A percentile compares a stretch with the other conserved stretches of the same genome.
Conservation (phyloP, 1,140 invertebrate genomes). For the Anastrepha obliqua region DNA sequence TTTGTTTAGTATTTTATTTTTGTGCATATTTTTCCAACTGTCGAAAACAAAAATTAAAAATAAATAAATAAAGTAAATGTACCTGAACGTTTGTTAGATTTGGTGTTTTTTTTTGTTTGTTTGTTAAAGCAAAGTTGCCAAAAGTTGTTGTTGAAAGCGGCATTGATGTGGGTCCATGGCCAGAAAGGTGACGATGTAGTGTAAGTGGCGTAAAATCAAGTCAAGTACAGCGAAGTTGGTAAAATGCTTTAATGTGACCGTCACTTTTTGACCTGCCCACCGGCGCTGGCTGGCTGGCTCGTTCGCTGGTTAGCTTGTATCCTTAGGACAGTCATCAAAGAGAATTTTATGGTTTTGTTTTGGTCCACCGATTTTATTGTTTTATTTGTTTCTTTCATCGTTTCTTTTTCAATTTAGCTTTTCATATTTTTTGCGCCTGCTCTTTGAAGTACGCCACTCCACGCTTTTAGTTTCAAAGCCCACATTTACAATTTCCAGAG, state of each 20-base stretch:
- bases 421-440: neutral
- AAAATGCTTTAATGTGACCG: neutral
- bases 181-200: neutral
- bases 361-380: neutral
- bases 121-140: constrained; percentile 7
- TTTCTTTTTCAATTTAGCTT: neutral
- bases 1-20: neutral
- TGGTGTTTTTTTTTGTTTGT: neutral
- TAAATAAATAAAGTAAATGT: neutral
- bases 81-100: neutral
- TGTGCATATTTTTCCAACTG: neutral
- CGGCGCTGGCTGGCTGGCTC: neutral
- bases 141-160: neutral
- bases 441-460: neutral
- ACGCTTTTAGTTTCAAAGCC: neutral
- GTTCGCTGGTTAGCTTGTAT: neutral
- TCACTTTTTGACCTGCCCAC: neutral
- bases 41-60: neutral
- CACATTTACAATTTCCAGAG: neutral
- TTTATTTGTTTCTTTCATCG: neutral
- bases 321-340: neutral
- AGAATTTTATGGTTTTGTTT: neutral
- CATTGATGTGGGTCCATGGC: neutral
- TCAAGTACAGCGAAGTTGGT: constrained; percentile 12
- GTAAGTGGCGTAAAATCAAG: neutral